These are phyloP conservation scores for Brienomyrus brachyistius DNA, from an alignment of 2,113 vertebrate genomes.

Conservation along the genomic window DNA sequence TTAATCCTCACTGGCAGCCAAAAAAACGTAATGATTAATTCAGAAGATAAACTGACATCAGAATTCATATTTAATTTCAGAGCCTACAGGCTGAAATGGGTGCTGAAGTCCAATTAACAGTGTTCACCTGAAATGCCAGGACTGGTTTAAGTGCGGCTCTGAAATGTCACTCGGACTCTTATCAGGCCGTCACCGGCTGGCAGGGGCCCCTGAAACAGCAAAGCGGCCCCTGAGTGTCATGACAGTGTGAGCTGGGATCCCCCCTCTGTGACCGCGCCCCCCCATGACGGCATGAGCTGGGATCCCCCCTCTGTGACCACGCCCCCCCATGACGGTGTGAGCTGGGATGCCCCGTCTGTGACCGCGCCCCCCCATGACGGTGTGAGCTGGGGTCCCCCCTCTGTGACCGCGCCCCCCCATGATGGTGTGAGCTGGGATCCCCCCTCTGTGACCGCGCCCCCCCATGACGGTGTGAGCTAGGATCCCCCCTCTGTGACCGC, in stretches of 20 bases:
- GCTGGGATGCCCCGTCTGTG: too few relatives aligned
- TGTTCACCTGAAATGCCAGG: neutral
- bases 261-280: neutral
- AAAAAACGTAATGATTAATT: neutral
- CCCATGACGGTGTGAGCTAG: neutral
- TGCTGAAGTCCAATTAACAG: neutral
- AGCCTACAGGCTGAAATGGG: neutral
- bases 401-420: neutral
- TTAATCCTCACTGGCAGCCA: neutral
- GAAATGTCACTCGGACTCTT: neutral
- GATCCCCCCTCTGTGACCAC: neutral
- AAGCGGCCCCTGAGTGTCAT: neutral
- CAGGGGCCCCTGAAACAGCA: neutral
- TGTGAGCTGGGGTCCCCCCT: neutral
- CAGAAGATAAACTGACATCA: neutral
- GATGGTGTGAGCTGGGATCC: neutral
- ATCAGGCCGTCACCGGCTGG: neutral
- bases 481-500: neutral
- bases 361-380: neutral
- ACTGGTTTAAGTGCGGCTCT: neutral
- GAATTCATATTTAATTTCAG: neutral
- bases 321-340: too few relatives aligned
- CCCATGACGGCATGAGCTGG: neutral
- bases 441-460: neutral
- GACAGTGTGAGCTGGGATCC: neutral